phyloP scores from a whole-genome alignment of 2,113 vertebrate species.

The Callipepla californica region DNA sequence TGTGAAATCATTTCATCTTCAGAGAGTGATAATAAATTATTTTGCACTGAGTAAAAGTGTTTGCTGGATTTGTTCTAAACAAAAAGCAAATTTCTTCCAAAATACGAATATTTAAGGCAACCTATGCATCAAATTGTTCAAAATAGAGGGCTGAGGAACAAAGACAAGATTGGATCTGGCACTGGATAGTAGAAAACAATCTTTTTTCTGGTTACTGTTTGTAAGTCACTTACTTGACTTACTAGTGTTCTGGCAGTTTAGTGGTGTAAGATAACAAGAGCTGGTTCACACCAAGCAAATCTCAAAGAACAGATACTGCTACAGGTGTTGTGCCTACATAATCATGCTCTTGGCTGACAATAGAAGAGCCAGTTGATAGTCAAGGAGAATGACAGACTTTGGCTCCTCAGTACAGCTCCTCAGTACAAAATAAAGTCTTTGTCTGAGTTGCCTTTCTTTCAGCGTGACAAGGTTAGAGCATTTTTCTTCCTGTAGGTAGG shows the following conservation, averaged over 20 bases:
- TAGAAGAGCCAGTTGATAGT: not conserved
- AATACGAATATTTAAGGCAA: slow-evolving; percentile 17
- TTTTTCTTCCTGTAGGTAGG: not conserved
- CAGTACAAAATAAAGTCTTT: not conserved
- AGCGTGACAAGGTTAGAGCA: not conserved
- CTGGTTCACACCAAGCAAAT: not conserved
- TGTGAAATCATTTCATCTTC: slow-evolving; percentile 1
- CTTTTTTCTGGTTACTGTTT: not conserved
- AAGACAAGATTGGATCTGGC: not conserved
- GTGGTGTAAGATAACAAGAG: not conserved
- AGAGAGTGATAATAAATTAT: not conserved
- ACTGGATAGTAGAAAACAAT: not conserved
- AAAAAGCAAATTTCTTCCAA: slow-evolving; percentile 3
- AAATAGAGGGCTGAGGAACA: not conserved
- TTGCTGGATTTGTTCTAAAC: not conserved
- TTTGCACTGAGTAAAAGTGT: not conserved
- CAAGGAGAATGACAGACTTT: not conserved
- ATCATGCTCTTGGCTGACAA: not conserved
- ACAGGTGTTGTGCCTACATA: not conserved
- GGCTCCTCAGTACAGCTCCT: not conserved
- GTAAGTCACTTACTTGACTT: not conserved
- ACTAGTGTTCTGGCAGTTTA: not conserved
- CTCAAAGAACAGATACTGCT: not conserved
- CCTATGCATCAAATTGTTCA: not conserved
- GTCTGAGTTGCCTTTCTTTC: not conserved